A percentile compares a stretch with the other conserved stretches of the same genome.
phyloP scores from a whole-genome alignment of 2,888 invertebrate species.

The Netelia fuscicornis region DNA sequence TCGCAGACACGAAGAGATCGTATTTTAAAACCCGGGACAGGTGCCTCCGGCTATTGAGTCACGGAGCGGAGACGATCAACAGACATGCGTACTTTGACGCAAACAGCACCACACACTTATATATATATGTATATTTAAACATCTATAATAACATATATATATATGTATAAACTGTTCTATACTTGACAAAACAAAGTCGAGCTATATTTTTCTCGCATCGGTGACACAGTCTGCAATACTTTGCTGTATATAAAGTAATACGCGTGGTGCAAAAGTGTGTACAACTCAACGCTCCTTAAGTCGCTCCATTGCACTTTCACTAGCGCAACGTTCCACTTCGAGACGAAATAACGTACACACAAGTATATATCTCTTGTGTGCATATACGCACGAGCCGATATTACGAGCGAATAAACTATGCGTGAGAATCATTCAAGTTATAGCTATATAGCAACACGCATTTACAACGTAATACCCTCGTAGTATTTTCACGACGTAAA shows the following conservation, averaged over 20 bases:
- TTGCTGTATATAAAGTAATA: not conserved
- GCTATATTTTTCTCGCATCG: slow-evolving; percentile 63
- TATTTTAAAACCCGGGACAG: slow-evolving; percentile 55
- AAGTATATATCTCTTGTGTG: not conserved
- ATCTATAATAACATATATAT: slow-evolving; percentile 26
- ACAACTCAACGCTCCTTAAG: slow-evolving; percentile 4
- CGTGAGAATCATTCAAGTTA: slow-evolving; percentile 53
- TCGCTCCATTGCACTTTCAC: slow-evolving; percentile 61
- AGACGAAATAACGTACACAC: slow-evolving; percentile 25
- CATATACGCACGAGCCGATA: not conserved
- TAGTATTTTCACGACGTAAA: slow-evolving; percentile 48
- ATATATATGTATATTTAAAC: not conserved
- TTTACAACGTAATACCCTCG: slow-evolving; percentile 40
- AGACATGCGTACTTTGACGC: not conserved
- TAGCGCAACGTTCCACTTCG: slow-evolving; percentile 58
- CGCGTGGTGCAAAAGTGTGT: slow-evolving; percentile 15
- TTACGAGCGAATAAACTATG: not conserved
- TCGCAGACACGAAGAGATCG: slow-evolving; percentile 7
- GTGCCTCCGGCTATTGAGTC: slow-evolving; percentile 59
- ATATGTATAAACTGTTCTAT: slow-evolving; percentile 7
- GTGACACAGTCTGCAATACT: slow-evolving; percentile 58
- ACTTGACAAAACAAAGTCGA: slow-evolving; percentile 61
- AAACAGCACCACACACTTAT: not conserved
- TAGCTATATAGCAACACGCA: slow-evolving; percentile 10
- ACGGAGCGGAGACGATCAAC: slow-evolving; percentile 21